Evolutionary conservation across 2,797 vertebrate species (phyloP), one percentile per base, ranked within the genome.

Genomic region (Microctenopoma steveboyesi): DNA sequence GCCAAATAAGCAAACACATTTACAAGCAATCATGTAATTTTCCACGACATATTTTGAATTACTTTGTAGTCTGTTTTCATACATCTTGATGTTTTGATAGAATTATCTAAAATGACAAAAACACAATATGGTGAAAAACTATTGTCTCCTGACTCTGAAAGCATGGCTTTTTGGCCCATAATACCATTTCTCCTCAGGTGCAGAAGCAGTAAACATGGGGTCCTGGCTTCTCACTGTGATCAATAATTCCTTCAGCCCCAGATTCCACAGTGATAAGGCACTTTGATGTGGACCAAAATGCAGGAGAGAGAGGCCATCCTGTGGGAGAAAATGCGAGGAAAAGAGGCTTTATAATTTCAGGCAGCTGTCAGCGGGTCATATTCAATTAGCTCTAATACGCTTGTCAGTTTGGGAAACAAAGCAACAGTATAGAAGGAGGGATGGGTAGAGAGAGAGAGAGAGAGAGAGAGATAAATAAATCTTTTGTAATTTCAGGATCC

Each of bases 261-360:
- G 82, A 87, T 88, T 86, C 73, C 54, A 35, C 72, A 56, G 79
- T 79, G 80, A 88, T 88, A 69, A 72, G 79, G 69, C 63, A 55
- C 86, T 90, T 88, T 92, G 87, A 91, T 91, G 87, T 89, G 90
- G 86, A 89, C 87, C 15, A 53, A 55, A 82, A 81, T 85, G 83
- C 58, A 45, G 57, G 57, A 66, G 71, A 72, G 76, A 55, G 71
- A 48, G 72, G 55, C 67, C 66, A 28, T 85, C 66, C 78, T 52
- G 53, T 30, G 83, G 57, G 83, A 78, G 82, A 84, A 72, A 82
- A 83, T 75, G 77, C 49, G 64, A 80, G 79, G 79, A 64, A 82
- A 84, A 83, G 79, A 88, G 87, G 84, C 77, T 87, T 90, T 83
- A 90, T 91, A 90, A 90, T 86, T 86, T 84, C 81, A 83, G 85